Evolutionary conservation across 2,797 vertebrate species (phyloP), one percentile per base, ranked within the genome.

Genomic region (Nasua narica): DNA sequence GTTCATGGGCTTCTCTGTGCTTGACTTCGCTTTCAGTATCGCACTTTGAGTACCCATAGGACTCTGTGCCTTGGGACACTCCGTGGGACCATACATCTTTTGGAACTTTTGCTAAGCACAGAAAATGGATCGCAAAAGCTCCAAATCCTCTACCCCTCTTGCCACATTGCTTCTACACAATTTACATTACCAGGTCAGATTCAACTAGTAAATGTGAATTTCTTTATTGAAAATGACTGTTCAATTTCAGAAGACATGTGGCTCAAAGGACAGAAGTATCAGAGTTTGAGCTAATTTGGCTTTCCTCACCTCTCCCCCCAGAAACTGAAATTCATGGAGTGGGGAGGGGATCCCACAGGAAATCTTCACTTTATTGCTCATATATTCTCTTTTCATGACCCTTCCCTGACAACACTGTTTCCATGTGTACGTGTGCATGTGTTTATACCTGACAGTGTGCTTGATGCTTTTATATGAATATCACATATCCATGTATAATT

Each of bases 401-500:
- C 29, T 82, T 74, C 6, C 6, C 23, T 70, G 32, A 21, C 14
- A 83, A 15, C 5, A 40, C 18, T 18, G 5, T 35, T 35, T 67
- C 3, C 14, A 7, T n/a, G n/a, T 21, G 9, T 29, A 12, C 29
- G 9, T 21, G n/a, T 35, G 52, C 58, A 11, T 46, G 13, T 58
- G 3, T 52, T 19, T 40, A 16, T 3, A 5, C 13, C 58, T 82
- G 50, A 78, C 3, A 86, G 25, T 54, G 7, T 72, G 48, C 21
- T 93, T 72, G 48, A n/a, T 43, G 19, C 23, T 74, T 12, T 78
- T 60, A 58, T 84, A 48, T 56, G 54, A 96, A 58, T 79, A 92
- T 82, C 84, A 90, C 15, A 56, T 85, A 72, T 54, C 29, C 4
- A 15, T 43, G 16, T 56, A 10, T 69, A 52, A 79, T 91, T 92